A percentile compares a stretch with the other conserved stretches of the same genome.
Evolutionary conservation across 2,797 vertebrate species (phyloP).

Genomic region (Novumbra hubbsi): DNA sequence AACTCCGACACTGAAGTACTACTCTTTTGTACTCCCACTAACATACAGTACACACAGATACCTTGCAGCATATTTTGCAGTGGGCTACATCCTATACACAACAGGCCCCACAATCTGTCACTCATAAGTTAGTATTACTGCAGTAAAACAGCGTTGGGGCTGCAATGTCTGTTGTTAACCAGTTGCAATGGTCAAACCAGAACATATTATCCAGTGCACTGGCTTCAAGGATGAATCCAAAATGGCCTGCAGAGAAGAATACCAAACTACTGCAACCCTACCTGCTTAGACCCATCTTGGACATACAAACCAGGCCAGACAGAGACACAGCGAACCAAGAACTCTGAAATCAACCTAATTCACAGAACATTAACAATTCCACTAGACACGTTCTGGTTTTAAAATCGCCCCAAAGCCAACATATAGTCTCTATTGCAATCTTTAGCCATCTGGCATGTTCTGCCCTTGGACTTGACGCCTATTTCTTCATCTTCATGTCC

Average conservation of each 20-base stretch:
- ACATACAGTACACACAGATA: conserved; percentile 37
- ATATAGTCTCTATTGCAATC: conserved; percentile 6
- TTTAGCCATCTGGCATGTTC: conserved; percentile 9
- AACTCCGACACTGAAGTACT: conserved; percentile 48
- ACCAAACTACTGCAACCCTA: conserved; percentile 9
- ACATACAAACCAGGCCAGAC: conserved; percentile 14
- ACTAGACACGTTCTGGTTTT: conserved; percentile 18
- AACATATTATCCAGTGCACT: conserved; percentile 9
- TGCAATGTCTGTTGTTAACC: conserved; percentile 5
- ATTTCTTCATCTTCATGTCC: conserved; percentile 99
- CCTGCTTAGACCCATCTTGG: neutral
- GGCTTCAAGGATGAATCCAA: conserved; percentile 23
- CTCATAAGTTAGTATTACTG: neutral
- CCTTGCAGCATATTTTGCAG: conserved; percentile 22
- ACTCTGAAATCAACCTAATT: conserved; percentile 27
- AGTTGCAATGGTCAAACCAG: conserved; percentile 17
- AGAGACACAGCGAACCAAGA: conserved; percentile 23
- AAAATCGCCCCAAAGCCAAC: conserved; percentile 7
- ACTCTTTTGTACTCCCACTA: conserved; percentile 39
- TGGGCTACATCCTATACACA: conserved; percentile 34
- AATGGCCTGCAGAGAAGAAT: conserved; percentile 13
- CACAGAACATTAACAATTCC: conserved; percentile 24
- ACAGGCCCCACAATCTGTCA: neutral
- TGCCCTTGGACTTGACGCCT: conserved; percentile 40
- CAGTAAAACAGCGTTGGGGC: neutral